phyloP scores from a whole-genome alignment of 2,113 vertebrate species.

The Haemorhous mexicanus region DNA sequence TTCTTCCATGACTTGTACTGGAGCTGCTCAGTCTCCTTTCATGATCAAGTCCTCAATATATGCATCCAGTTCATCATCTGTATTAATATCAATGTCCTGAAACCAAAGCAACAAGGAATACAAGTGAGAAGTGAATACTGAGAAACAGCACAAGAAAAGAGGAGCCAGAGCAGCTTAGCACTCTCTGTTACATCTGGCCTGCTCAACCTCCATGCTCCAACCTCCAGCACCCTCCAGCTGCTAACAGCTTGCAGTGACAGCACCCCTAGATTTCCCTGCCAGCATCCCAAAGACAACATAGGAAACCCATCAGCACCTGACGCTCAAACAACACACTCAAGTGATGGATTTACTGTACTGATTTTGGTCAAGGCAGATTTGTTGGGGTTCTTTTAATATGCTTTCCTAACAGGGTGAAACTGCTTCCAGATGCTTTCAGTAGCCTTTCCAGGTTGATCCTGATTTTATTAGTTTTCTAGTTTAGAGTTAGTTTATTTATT shows the following conservation, averaged over 20 bases:
- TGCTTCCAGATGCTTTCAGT: not conserved
- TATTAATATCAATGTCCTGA: constrained; percentile 98
- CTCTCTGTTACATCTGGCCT: not conserved
- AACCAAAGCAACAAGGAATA: constrained; percentile 48
- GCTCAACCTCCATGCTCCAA: not conserved
- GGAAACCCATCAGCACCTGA: not conserved
- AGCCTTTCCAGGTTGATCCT: not conserved
- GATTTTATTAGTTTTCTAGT: not conserved
- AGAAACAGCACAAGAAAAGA: not conserved
- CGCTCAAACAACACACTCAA: not conserved
- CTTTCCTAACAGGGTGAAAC: not conserved
- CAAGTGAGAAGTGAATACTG: not conserved
- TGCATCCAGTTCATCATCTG: constrained; percentile 95
- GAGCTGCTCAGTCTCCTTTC: constrained; percentile 84
- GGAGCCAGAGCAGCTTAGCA: not conserved
- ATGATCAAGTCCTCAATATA: constrained; percentile 98
- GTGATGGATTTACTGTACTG: not conserved
- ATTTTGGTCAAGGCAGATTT: not conserved
- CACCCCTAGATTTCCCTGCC: not conserved
- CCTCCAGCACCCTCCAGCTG: not conserved
- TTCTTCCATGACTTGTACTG: not conserved
- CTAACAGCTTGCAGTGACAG: not conserved
- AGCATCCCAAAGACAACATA: not conserved
- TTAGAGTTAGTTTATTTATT: not conserved
- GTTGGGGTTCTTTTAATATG: not conserved